Conservation (phyloP, 2,113 vertebrate genomes). For the Drymodes brunneopygia region DNA sequence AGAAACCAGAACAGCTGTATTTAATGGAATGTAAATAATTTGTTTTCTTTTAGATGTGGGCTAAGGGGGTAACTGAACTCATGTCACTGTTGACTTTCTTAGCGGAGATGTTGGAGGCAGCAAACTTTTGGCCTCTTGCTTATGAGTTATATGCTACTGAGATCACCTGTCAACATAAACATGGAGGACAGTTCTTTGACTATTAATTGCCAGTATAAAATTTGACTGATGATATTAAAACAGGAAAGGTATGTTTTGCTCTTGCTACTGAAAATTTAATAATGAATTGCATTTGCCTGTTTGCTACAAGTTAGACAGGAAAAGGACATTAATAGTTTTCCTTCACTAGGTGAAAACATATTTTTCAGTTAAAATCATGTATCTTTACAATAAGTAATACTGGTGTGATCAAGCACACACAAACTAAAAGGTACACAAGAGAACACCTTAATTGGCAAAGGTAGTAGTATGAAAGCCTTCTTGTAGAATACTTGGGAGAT, state of each 20-base stretch:
- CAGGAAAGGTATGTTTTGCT: not conserved
- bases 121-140: not conserved
- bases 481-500: not conserved
- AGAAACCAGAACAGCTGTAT: not conserved
- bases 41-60: not conserved
- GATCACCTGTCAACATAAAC: not conserved
- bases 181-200: not conserved
- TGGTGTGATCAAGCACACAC: not conserved
- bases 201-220: not conserved
- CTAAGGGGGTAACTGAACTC: not conserved
- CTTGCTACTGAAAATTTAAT: not conserved
- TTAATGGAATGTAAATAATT: not conserved
- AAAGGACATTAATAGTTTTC: not conserved
- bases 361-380: not conserved
- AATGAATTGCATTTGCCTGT: not conserved
- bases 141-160: not conserved
- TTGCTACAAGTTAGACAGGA: not conserved
- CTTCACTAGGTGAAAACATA: not conserved
- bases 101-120: rapidly evolving
- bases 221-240: not conserved
- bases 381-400: not conserved
- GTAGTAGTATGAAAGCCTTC: not conserved
- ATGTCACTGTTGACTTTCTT: not conserved
- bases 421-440: not conserved
- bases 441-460: not conserved